A percentile compares a stretch with the other conserved stretches of the same genome.
Evolutionary conservation across 2,888 invertebrate species (phyloP).

Genomic region (Pediacus dermestoides): DNA sequence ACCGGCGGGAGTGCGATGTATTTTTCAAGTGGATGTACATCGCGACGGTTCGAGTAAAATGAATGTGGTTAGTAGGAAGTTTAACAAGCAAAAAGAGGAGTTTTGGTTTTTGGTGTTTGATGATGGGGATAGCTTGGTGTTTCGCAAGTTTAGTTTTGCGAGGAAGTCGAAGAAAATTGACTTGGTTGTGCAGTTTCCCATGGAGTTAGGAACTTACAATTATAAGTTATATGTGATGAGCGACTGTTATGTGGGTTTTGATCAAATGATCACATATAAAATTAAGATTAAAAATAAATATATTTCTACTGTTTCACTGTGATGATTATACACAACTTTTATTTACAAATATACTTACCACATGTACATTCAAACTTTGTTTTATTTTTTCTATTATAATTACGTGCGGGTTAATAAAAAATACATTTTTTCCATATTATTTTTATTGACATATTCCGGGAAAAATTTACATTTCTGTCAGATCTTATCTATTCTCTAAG

Average conservation of each 20-base stretch:
- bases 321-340: too few species aligned
- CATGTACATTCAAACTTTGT: too few species aligned
- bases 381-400: too few species aligned
- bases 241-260: constrained; percentile 89
- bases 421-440: too few species aligned
- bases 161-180: constrained; percentile 37
- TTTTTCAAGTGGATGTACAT: constrained; percentile 36
- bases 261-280: constrained; percentile 69
- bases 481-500: too few species aligned
- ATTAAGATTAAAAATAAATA: constrained; percentile 23
- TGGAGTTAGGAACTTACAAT: constrained; percentile 63
- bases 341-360: too few species aligned
- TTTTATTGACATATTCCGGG: too few species aligned
- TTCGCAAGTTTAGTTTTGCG: constrained; percentile 75
- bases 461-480: too few species aligned
- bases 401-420: too few species aligned
- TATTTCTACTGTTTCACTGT: too few species aligned
- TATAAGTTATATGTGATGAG: constrained; percentile 84
- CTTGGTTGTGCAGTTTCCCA: constrained; percentile 63
- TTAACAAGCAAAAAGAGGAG: constrained; percentile 91
- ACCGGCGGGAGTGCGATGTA: constrained; percentile 26
- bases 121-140: constrained; percentile 64
- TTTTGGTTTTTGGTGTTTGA: constrained; percentile 93
- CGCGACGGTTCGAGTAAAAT: constrained; percentile 40
- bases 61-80: constrained; percentile 75